Base-by-base conservation (phyloP, 2,797 vertebrate genomes). In the Anguilla pacifica region DNA sequence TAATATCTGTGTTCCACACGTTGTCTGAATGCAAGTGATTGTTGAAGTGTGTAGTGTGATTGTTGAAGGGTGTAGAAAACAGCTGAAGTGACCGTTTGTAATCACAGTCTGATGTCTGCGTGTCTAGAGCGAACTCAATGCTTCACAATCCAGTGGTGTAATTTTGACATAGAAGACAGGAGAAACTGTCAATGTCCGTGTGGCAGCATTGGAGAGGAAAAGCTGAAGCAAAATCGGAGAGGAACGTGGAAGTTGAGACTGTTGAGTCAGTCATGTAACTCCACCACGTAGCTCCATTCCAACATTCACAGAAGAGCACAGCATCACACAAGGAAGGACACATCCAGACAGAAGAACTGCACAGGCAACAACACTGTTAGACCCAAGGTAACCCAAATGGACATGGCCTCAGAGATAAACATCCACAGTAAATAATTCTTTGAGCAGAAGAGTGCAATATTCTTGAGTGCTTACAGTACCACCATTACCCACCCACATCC, bases 361-460 rank as follows among this genome's bases (percentile, higher is more conserved):
- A 28, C 11, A 28, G 59, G 84, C 19, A 39, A 85, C 57, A 64
- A 39, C 64, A 70, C 25, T 57, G 28, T 49, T 85, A 59, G 43
- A 25, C 64, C 84, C n/a, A 28, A 85, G 35, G 10, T 39, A 74
- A 28, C 64, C 85, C 85, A 19, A 70, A 74, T 53, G 64, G 85
- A 5, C 19, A 31, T 25, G 25, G 61, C 85, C 85, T 51, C 22
- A 28, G 46, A 51, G 85, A 25, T 86, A 70, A 86, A 72, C 22
- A 13, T 86, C 43, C 19, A 67, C 10, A 19, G 61, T 86, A 53
- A 86, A 86, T 28, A 46, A 67, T 19, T 15, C 84, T 39, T 59
- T 35, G 31, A 59, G 67, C 11, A 55, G 59, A 67, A 51, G 2
- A n/a, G 22, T 10, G 22, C 15, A 79, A 51, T n/a, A 49, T 83